Base-by-base conservation (phyloP, 2,797 vertebrate genomes). In the Crenuchus spilurus region DNA sequence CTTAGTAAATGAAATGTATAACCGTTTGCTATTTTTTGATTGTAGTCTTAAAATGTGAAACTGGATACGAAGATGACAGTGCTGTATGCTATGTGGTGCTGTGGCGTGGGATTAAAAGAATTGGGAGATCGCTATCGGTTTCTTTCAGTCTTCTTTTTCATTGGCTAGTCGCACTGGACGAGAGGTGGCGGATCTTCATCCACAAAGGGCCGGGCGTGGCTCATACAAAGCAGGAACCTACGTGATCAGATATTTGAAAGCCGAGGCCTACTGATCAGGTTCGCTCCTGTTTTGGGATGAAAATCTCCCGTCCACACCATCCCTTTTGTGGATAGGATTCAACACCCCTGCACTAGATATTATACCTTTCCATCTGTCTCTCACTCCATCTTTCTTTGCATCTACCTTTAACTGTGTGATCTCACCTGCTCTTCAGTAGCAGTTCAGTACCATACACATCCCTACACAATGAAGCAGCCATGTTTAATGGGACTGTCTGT, bases 121-220 rank as follows among this genome's bases (percentile, higher is more conserved):
- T 60, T 78, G 80, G 80, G 88, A 89, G 86, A 86, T 84, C 80
- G 84, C 86, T 83, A 80, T 82, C 87, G 82, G 88, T 90, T 89
- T 91, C 89, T 89, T 91, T 83, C 86, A 88, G 86, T 83, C 58
- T 82, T 82, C 75, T 79, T 72, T 65, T 58, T 74, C 72, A 77
- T 79, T 74, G 11, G 30, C 62, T 79, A 58, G 33, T 68, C 61
- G 64, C n/a, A 48, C 72, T 77, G 68, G 66, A 80, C 82, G n/a
- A n/a, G n/a, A n/a, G n/a, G n/a, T n/a, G n/a, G n/a, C n/a, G n/a
- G n/a, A n/a, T n/a, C n/a, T n/a, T n/a, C n/a, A n/a, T n/a, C n/a
- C n/a, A n/a, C n/a, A n/a, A n/a, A n/a, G n/a, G n/a, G n/a, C n/a
- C n/a, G n/a, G n/a, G n/a, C n/a, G n/a, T n/a, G n/a, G n/a, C n/a